Evolutionary conservation across 2,113 vertebrate species (phyloP).

Genomic region (Peucedramus taeniatus): DNA sequence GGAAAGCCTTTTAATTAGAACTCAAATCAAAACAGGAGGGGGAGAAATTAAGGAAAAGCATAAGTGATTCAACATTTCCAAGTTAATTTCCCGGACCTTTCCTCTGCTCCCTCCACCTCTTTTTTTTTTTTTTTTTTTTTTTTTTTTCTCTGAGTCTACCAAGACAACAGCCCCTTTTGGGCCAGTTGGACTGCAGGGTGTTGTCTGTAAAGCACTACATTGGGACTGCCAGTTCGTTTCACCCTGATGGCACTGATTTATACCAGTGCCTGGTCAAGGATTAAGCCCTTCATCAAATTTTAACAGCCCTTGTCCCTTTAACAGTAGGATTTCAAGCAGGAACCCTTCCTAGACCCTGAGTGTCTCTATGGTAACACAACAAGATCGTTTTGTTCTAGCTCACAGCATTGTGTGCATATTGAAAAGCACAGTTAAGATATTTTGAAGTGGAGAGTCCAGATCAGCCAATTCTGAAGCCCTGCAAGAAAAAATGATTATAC

Average conservation of each 20-base stretch:
- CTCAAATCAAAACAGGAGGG: background rate
- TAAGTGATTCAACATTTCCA: background rate
- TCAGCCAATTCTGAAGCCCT: conserved; percentile 26
- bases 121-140: background rate
- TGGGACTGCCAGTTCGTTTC: conserved; percentile 5
- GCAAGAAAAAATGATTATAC: conserved; percentile 57
- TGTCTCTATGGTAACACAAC: conserved; percentile 64
- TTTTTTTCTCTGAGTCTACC: background rate
- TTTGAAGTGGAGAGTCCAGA: conserved; percentile 41
- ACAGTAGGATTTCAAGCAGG: conserved; percentile 9
- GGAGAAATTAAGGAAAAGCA: background rate
- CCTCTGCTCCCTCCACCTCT: accelerated
- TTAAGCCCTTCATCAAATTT: conserved; percentile 35
- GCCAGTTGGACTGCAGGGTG: background rate
- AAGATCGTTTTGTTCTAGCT: conserved; percentile 58
- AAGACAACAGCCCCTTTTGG: background rate
- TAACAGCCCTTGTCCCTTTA: conserved; percentile 50
- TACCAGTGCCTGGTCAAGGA: background rate
- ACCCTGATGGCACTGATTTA: background rate
- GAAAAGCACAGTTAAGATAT: conserved; percentile 55
- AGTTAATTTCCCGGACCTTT: background rate
- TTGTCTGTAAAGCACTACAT: background rate
- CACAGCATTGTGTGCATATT: conserved; percentile 49
- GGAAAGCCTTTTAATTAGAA: conserved; percentile 19
- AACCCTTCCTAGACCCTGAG: conserved; percentile 42